These are phyloP conservation scores for Trissoscelio sp. DNA, from an alignment of 2,888 invertebrate genomes.

Conservation along the genomic window DNA sequence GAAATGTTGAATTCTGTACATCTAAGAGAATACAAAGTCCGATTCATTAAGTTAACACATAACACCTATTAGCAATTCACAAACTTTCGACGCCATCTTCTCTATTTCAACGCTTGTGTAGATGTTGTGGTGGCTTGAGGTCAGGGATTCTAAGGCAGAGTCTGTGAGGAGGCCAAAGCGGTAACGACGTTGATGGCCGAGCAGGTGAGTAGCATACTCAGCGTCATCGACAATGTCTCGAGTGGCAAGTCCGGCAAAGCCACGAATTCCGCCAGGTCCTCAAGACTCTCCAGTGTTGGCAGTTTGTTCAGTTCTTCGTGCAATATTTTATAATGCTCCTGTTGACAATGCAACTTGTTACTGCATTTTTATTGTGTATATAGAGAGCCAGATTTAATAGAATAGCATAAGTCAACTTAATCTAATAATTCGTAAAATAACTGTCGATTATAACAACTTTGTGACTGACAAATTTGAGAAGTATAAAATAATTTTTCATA, in stretches of 20 bases:
- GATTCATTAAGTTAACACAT: conserved; percentile 59
- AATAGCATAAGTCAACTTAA: too few relatives aligned
- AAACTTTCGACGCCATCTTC: conserved; percentile 89
- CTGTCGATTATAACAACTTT: too few relatives aligned
- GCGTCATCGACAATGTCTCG: conserved; percentile 80
- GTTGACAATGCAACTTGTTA: conserved; percentile 72
- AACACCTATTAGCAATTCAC: conserved; percentile 84
- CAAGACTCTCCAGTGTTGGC: conserved; percentile 90
- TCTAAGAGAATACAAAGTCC: too few relatives aligned
- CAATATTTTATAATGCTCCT: conserved; percentile 92
- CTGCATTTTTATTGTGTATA: too few relatives aligned
- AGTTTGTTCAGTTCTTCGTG: conserved; percentile 94
- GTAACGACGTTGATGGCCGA: conserved; percentile 70
- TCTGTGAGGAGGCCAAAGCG: conserved; percentile 71
- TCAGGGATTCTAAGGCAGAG: conserved; percentile 67
- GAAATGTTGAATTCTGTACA: too few relatives aligned
- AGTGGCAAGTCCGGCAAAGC: conserved; percentile 82
- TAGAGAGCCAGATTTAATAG: too few relatives aligned
- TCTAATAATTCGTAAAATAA: too few relatives aligned
- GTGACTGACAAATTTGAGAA: too few relatives aligned
- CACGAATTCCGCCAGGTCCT: conserved; percentile 88
- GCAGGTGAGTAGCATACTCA: conserved; percentile 78
- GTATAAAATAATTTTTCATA: too few relatives aligned
- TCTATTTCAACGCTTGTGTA: conserved; percentile 90
- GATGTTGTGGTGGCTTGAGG: conserved; percentile 83